phyloP scores from a whole-genome alignment of 2,113 vertebrate genomes.

The Hiodon tergisus region DNA sequence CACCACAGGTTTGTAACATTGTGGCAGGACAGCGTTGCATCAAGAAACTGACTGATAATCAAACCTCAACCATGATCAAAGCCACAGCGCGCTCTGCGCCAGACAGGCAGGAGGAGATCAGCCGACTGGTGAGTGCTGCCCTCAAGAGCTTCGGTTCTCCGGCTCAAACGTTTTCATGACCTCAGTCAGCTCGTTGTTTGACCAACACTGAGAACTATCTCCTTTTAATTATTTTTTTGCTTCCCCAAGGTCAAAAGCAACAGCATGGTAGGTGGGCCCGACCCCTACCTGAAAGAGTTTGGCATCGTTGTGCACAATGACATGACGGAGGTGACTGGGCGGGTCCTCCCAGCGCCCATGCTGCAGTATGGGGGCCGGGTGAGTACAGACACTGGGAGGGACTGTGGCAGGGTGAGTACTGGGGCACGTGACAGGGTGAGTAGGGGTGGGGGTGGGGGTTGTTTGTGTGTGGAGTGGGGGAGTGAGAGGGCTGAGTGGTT shows the following conservation, averaged over 20 bases:
- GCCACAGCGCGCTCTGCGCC: slow-evolving; percentile 94
- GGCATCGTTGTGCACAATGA: slow-evolving; percentile 97
- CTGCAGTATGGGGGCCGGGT: slow-evolving; percentile 97
- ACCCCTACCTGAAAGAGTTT: slow-evolving; percentile 96
- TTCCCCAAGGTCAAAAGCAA: slow-evolving; percentile 86
- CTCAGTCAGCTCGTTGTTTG: not conserved
- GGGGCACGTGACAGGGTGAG: slow-evolving; percentile 40
- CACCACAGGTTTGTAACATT: slow-evolving; percentile 90
- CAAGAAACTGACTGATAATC: slow-evolving; percentile 98
- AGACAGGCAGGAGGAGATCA: slow-evolving; percentile 97
- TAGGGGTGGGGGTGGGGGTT: slow-evolving; percentile 30
- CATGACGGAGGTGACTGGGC: slow-evolving; percentile 94
- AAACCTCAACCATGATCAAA: slow-evolving; percentile 98
- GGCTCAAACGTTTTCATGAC: no score
- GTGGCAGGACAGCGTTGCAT: slow-evolving; percentile 96
- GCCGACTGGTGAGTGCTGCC: slow-evolving; percentile 78
- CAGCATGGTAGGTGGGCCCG: slow-evolving; percentile 96
- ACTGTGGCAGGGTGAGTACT: slow-evolving; percentile 76
- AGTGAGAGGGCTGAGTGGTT: slow-evolving; percentile 23
- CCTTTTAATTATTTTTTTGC: not conserved
- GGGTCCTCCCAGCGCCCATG: slow-evolving; percentile 96
- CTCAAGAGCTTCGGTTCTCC: no score
- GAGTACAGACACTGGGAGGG: slow-evolving; percentile 72
- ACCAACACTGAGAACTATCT: not conserved
- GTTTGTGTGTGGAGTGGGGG: not conserved